Evolutionary conservation across 2,888 invertebrate species (phyloP).

Genomic region (Plebejus argus): DNA sequence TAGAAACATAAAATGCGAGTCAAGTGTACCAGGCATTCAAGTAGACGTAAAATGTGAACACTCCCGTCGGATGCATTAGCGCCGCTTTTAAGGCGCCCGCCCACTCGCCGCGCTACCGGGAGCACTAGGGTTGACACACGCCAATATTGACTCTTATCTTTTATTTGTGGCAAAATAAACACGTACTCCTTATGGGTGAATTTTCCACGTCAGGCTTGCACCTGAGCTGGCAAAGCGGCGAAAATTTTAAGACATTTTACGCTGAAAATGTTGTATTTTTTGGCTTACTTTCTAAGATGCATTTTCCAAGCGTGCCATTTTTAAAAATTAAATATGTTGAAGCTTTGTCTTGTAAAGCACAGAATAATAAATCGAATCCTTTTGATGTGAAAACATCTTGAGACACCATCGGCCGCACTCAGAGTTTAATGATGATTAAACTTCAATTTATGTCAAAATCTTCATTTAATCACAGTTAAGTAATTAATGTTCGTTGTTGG

Average conservation of each 20-base stretch:
- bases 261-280: not conserved
- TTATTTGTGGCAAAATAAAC: constrained; percentile 14
- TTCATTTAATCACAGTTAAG: too few relatives aligned
- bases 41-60: constrained; percentile 49
- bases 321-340: not conserved
- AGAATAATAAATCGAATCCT: too few relatives aligned
- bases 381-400: too few relatives aligned
- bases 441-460: too few relatives aligned
- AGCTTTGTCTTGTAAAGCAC: too few relatives aligned
- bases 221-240: not conserved
- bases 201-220: not conserved
- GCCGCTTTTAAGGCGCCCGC: constrained; percentile 67
- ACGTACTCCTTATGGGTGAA: not conserved
- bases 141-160: constrained; percentile 16
- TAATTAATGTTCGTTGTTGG: too few relatives aligned
- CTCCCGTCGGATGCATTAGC: constrained; percentile 62
- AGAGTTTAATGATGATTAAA: too few relatives aligned
- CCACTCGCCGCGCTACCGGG: constrained; percentile 58
- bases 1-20: constrained; percentile 24
- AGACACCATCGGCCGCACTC: too few relatives aligned
- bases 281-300: too few relatives aligned
- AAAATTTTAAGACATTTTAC: not conserved
- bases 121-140: constrained; percentile 52
- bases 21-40: constrained; percentile 38
- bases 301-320: not conserved